Evolutionary conservation across 2,888 invertebrate species (phyloP), one percentile per base, ranked within the genome.

Genomic region (Tiliacea citrago): DNA sequence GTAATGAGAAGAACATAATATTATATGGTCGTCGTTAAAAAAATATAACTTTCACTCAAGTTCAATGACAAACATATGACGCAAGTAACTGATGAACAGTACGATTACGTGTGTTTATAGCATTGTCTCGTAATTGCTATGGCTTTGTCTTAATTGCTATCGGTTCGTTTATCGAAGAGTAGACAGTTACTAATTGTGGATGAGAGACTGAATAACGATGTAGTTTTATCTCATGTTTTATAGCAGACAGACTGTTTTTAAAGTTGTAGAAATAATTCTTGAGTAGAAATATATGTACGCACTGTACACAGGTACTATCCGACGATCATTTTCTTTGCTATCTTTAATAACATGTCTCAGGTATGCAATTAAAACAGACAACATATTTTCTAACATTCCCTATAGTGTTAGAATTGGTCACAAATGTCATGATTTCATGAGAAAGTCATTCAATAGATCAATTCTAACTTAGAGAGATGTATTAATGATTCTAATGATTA

Each of bases 1-100:
- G 49, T 85, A 88, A 85, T 81, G 81, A 86, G 84, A 82, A 76
- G 83, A 80, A 77, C 55, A 29, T 85, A 74, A 63, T 85, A 74
- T 61, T 75, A 77, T 63, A 79, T 84, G 85, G 85, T 60, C 75
- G 84, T 86, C 77, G 80, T 77, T n/a, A 84, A 84, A 85, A 81
- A 84, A 82, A 84, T 79, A 83, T 75, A 82, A 91, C 92, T 92
- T 92, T 92, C 92, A 87, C 92, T 83, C 88, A 90, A 91, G 89
- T 90, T 91, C 90, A 90, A 88, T 88, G 88, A 85, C 87, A 89
- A 88, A 86, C 82, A 88, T 87, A 62, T 84, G 81, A 72, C 57
- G 81, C 58, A 79, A 82, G 63, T 70, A 58, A 65, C 71, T 75
- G 83, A 76, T 80, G 77, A 73, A 73, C 47, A 69, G 79, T 58